Evolutionary conservation across 2,113 vertebrate species (phyloP).

Genomic region (Dasypus novemcinctus): DNA sequence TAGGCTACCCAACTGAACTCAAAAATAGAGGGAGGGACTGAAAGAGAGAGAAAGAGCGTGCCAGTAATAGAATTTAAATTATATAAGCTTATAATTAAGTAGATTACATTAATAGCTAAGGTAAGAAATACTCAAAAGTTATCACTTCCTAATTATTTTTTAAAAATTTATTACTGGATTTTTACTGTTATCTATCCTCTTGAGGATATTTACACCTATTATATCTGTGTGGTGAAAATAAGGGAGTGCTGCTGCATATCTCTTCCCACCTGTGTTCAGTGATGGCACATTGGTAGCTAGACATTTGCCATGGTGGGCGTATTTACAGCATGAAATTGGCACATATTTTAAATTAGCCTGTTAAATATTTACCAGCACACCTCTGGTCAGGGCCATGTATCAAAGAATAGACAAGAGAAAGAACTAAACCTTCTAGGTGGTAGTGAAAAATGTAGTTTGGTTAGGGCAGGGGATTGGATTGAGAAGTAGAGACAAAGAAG

Average conservation of each 20-base stretch:
- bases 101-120: background rate
- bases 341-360: background rate
- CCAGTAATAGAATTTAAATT: background rate
- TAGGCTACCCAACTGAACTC: background rate
- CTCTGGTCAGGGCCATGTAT: background rate
- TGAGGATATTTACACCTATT: background rate
- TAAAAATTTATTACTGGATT: background rate
- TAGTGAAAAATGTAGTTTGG: background rate
- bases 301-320: background rate
- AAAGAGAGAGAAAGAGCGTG: background rate
- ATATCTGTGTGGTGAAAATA: no score
- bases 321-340: background rate
- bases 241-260: accelerated
- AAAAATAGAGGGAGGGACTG: background rate
- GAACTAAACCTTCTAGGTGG: background rate
- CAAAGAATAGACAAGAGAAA: background rate
- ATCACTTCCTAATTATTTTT: background rate
- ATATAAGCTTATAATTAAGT: background rate
- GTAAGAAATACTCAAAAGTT: background rate
- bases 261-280: background rate
- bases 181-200: background rate
- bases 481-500: background rate
- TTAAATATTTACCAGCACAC: background rate
- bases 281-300: background rate
- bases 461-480: background rate